Evolutionary conservation across 2,888 invertebrate species (phyloP), one percentile per base, ranked within the genome.

Genomic region (Latheticus oryzae): DNA sequence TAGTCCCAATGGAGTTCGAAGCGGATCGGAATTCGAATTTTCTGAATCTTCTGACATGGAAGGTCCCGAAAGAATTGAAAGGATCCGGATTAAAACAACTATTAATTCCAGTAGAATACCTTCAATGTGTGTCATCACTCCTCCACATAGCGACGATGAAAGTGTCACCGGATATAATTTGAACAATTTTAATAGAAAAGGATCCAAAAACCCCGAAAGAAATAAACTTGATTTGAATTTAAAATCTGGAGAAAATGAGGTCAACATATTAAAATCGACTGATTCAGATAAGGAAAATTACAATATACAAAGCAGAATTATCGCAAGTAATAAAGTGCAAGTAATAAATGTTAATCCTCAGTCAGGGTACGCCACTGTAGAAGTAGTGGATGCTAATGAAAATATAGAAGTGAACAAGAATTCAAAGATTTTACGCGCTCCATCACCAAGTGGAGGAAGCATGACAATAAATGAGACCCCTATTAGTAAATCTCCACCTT

Each of bases 51-150:
- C 93, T 0, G 93, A 93, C 75, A 81, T 93, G 65, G 93, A 93
- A 80, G 92, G 91, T n/a, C 87, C 91, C 15, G 93, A 93, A 73
- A 83, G 93, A 71, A 90, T 91, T 68, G 93, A 94, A 78, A 83
- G 93, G 65, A 90, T 94, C 62, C 82, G 92, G 58, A 88, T 88
- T 30, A 95, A 94, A 79, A 95, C 94, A 0, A 89, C 90, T 1
- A 91, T 95, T 30, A 92, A 90, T 71, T 90, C 91, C 43, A 91
- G 91, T 66, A 84, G 94, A 66, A 95, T 95, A 72, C 95, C 95
- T 1, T 93, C 94, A 2, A 91, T 95, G 89, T 95, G 94, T 77
- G 92, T 93, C 1, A 93, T 94, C 40, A 94, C 94, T 8, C 93
- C 94, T 2, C 88, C 89, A 0, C 89, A 90, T 59, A 93, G 93